These are phyloP conservation scores for Polymixis lichenea DNA, from an alignment of 2,888 invertebrate genomes.

Conservation along the genomic window DNA sequence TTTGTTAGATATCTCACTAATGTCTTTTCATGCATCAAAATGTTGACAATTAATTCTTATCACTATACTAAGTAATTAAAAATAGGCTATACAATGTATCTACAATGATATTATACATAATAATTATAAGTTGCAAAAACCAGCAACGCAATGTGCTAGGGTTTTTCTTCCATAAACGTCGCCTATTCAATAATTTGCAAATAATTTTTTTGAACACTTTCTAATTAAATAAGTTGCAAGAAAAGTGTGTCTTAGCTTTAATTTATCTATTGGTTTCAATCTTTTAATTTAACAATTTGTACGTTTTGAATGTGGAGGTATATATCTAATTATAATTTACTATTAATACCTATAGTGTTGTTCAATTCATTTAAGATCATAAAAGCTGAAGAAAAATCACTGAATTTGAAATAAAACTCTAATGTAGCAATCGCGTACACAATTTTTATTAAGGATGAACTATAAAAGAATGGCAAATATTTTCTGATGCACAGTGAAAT, in stretches of 20 bases:
- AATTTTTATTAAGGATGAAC: conserved; percentile 5
- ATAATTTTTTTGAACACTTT: conserved; percentile 43
- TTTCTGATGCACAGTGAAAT: background rate
- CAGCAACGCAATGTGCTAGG: conserved; percentile 38
- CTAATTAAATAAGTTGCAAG: conserved; percentile 37
- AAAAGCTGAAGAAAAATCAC: conserved; percentile 13
- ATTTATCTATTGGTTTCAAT: conserved; percentile 36
- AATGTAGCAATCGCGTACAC: conserved; percentile 15
- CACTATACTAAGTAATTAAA: conserved; percentile 57
- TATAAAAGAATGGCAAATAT: conserved; percentile 21
- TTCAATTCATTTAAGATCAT: background rate
- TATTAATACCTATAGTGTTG: conserved; percentile 11
- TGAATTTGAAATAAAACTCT: conserved; percentile 37
- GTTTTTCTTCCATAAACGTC: background rate
- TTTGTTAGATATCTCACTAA: conserved; percentile 82
- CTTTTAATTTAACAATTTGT: conserved; percentile 50
- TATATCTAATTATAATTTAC: conserved; percentile 23
- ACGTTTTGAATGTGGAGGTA: conserved; percentile 46
- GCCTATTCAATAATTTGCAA: conserved; percentile 46
- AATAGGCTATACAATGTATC: conserved; percentile 58
- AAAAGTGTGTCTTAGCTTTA: conserved; percentile 29
- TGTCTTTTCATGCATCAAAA: conserved; percentile 85
- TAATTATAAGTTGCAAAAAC: conserved; percentile 39
- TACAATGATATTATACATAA: conserved; percentile 49
- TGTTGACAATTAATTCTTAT: conserved; percentile 66